A percentile compares a stretch with the other conserved stretches of the same genome.
Conservation (phyloP, 2,797 vertebrate genomes). For the Cryptoblepharus egeriae region DNA sequence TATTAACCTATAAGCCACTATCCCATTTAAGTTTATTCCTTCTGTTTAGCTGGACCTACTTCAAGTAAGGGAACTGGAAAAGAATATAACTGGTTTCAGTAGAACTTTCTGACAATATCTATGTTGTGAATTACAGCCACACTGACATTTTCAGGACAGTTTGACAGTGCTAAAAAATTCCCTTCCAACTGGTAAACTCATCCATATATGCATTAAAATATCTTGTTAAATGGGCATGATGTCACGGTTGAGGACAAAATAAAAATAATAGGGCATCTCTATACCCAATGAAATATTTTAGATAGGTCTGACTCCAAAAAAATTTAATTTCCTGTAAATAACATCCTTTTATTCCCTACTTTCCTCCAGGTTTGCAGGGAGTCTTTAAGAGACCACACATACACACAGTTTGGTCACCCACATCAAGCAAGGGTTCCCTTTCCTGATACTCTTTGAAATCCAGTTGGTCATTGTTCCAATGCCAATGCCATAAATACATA, state of each 20-base stretch:
- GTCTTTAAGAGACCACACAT: background rate
- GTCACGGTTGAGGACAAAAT: background rate
- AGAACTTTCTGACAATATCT: background rate
- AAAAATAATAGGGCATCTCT: background rate
- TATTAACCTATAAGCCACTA: background rate
- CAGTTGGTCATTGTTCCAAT: background rate
- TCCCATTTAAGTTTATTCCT: background rate
- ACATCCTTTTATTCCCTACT: background rate
- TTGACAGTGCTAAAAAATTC: background rate
- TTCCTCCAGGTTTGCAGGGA: no score
- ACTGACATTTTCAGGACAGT: constrained; percentile 34
- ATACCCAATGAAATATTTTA: background rate
- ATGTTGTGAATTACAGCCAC: background rate
- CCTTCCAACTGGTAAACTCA: background rate
- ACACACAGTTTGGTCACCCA: background rate
- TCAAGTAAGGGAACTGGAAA: background rate
- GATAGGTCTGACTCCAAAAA: background rate
- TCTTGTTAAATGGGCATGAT: background rate
- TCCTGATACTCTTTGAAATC: background rate
- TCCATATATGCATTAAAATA: constrained; percentile 11
- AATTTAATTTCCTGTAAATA: background rate
- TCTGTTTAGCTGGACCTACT: background rate
- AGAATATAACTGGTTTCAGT: background rate
- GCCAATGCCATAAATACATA: no score
- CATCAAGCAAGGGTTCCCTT: background rate